Percentiles rank a stretch among this genome's conserved stretches.
These are phyloP conservation scores for Macrotis lagotis DNA, from an alignment of 2,113 vertebrate genomes.

Conservation along the genomic window DNA sequence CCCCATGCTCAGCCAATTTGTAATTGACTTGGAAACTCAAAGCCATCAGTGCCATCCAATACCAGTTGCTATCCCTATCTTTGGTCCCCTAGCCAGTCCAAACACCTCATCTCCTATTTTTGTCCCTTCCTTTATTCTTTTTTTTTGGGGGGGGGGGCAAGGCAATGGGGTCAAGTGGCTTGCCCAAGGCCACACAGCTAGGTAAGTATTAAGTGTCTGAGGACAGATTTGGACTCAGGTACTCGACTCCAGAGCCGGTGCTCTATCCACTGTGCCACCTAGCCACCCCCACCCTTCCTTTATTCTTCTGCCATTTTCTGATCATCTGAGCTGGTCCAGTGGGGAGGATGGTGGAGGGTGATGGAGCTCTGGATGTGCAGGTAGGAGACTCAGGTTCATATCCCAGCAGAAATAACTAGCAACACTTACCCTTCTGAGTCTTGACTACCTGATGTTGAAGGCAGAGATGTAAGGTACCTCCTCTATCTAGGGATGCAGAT, in stretches of 20 bases:
- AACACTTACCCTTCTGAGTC: not conserved
- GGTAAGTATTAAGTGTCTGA: no score
- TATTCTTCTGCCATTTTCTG: no score
- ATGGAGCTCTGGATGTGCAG: not conserved
- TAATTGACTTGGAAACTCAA: not conserved
- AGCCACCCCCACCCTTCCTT: no score
- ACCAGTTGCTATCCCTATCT: not conserved
- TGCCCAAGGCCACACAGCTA: no score
- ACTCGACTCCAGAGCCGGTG: no score
- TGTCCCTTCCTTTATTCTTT: no score
- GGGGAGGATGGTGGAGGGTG: not conserved
- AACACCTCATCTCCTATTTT: not conserved
- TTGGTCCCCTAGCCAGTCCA: not conserved
- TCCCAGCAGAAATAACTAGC: not conserved
- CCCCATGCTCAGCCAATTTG: not conserved
- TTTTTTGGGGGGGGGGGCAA: no score
- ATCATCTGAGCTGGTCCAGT: not conserved
- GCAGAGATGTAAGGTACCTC: not conserved
- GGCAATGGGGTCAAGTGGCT: no score
- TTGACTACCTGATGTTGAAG: not conserved
- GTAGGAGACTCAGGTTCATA: not conserved
- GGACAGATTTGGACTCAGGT: no score
- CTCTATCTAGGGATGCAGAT: not conserved
- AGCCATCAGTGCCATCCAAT: no score
- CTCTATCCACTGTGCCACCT: no score